Conservation (phyloP, 2,797 vertebrate genomes). For the Lagorchestes hirsutus region DNA sequence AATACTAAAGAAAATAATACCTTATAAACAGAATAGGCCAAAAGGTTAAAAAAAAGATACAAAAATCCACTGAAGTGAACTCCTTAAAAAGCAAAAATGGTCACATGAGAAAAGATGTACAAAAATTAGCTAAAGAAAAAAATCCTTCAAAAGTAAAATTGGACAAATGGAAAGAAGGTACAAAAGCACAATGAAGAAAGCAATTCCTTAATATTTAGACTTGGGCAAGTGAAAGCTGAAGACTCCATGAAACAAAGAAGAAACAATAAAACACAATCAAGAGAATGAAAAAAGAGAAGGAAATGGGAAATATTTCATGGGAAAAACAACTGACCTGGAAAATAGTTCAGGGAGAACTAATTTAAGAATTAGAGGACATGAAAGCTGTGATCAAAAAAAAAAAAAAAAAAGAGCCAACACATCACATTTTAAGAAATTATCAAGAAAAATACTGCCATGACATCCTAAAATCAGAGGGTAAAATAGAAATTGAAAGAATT, state of each 20-base stretch:
- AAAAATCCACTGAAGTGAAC: not conserved
- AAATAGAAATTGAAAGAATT: not conserved
- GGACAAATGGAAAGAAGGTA: not conserved
- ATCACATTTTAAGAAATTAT: not conserved
- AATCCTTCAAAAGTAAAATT: not conserved
- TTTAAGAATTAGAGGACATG: not conserved
- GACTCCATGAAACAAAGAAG: not conserved
- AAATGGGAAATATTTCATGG: not conserved
- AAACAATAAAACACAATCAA: not conserved
- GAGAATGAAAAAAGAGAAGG: not conserved
- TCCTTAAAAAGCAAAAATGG: not conserved
- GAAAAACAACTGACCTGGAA: not conserved
- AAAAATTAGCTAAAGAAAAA: not conserved
- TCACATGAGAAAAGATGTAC: too few relatives aligned
- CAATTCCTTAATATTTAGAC: not conserved
- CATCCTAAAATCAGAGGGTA: not conserved
- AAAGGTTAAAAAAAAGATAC: too few relatives aligned
- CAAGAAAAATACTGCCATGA: not conserved
- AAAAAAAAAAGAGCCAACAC: not conserved
- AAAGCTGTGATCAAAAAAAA: not conserved
- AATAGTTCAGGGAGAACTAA: not conserved
- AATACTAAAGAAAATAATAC: not conserved
- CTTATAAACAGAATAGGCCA: not conserved
- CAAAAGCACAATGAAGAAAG: not conserved
- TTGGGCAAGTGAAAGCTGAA: not conserved